These are phyloP conservation scores for Takifugu ocellatus DNA, from an alignment of 2,797 vertebrate genomes.

Conservation along the genomic window DNA sequence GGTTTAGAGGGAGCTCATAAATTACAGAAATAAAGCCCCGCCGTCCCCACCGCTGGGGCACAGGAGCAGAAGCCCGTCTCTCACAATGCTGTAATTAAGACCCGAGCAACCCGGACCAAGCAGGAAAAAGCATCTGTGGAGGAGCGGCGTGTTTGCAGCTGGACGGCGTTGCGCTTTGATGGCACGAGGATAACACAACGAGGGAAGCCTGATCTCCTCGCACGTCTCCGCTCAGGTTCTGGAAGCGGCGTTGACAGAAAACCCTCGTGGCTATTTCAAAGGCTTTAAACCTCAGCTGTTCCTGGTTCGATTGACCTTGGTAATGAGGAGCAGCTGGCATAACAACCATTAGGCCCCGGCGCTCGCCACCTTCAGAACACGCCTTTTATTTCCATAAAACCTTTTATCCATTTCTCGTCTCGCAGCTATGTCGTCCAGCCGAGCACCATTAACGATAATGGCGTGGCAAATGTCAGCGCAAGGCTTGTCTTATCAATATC, in stretches of 20 bases:
- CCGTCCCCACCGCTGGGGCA: conserved; percentile 15
- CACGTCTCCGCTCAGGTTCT: conserved; percentile 33
- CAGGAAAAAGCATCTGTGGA: conserved; percentile 28
- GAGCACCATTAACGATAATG: conserved; percentile 54
- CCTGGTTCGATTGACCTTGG: conserved; percentile 56
- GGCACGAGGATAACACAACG: conserved; percentile 35
- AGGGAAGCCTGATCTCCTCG: conserved; percentile 31
- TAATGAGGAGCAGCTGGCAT: conserved; percentile 62
- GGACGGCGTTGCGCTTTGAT: conserved; percentile 11
- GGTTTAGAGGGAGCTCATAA: conserved; percentile 36
- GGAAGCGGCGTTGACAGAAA: conserved; percentile 38
- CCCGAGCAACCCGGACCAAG: conserved; percentile 27
- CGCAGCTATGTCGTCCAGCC: conserved; percentile 37
- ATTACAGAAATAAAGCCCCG: conserved; percentile 44
- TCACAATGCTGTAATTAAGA: conserved; percentile 31
- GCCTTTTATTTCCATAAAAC: conserved; percentile 61
- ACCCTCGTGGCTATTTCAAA: conserved; percentile 52
- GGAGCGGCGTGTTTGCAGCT: conserved; percentile 30
- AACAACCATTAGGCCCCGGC: conserved; percentile 53
- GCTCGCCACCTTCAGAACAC: conserved; percentile 56
- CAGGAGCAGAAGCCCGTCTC: conserved; percentile 25
- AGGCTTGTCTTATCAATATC: conserved; percentile 68
- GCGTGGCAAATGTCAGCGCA: conserved; percentile 64
- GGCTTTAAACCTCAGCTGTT: conserved; percentile 55
- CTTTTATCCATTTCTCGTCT: conserved; percentile 51